Conservation (phyloP, 2,888 invertebrate genomes). For the Zhengitettix transpicula region DNA sequence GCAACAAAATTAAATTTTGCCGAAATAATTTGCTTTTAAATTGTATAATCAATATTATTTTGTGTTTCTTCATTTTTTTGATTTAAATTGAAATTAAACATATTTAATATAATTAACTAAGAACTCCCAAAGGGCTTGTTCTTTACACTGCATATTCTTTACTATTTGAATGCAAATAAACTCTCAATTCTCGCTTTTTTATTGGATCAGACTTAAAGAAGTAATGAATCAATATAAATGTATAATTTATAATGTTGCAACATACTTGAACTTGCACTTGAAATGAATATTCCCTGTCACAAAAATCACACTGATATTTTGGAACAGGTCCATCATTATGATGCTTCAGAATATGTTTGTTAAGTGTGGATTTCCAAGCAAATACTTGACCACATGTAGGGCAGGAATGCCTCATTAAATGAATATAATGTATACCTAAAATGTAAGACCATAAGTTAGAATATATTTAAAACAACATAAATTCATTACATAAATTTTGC, state of each 20-base stretch:
- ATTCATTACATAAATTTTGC: background rate
- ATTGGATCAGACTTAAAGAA: no score
- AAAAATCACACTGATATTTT: constrained; percentile 22
- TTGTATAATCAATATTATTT: no score
- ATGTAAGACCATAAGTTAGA: background rate
- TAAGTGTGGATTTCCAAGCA: constrained; percentile 26
- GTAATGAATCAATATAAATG: no score
- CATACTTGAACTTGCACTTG: constrained; percentile 23
- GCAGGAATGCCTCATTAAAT: constrained; percentile 23
- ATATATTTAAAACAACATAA: background rate
- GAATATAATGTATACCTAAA: constrained; percentile 22
- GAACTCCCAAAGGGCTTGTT: no score
- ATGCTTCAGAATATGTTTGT: constrained; percentile 22
- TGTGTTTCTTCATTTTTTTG: no score
- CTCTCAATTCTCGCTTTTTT: no score
- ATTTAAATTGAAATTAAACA: no score
- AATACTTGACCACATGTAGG: constrained; percentile 22
- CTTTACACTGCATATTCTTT: no score
- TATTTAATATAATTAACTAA: no score
- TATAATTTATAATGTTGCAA: background rate
- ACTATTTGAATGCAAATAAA: no score
- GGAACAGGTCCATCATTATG: constrained; percentile 19
- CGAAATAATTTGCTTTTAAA: no score
- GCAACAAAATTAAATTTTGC: no score
- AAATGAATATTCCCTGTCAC: constrained; percentile 20